Conservation (phyloP, 2,888 invertebrate species). For the Xiphydria camelus region DNA sequence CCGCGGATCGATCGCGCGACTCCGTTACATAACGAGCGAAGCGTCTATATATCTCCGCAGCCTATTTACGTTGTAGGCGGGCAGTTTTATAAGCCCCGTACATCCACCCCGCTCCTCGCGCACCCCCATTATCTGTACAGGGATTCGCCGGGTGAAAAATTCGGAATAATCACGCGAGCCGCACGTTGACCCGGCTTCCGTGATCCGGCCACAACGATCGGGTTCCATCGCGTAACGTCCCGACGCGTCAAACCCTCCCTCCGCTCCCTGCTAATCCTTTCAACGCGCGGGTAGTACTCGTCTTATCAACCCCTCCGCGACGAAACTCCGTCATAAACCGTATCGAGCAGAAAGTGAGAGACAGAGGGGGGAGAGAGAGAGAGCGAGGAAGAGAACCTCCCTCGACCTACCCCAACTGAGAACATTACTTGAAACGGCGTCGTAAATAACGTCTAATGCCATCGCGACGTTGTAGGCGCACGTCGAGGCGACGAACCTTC, state of each 20-base stretch:
- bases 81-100: too few species aligned
- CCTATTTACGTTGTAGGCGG: too few species aligned
- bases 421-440: conserved; percentile 51
- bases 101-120: too few species aligned
- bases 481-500: too few species aligned
- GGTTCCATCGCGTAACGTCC: background rate
- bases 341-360: conserved; percentile 36
- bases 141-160: too few species aligned
- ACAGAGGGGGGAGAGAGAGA: conserved; percentile 22
- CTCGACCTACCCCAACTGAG: conserved; percentile 52
- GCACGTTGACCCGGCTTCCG: background rate
- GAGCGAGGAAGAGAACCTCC: conserved; percentile 25
- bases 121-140: too few species aligned
- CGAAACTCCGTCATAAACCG: conserved; percentile 50
- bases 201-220: background rate
- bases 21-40: too few species aligned
- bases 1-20: too few species aligned
- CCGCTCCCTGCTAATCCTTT: conserved; percentile 10
- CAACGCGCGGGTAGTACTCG: background rate
- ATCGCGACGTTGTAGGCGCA: too few species aligned
- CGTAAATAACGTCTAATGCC: conserved; percentile 55
- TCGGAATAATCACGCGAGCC: background rate
- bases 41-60: too few species aligned
- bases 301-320: conserved; percentile 37
- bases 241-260: background rate